Evolutionary conservation across 2,113 vertebrate genomes (phyloP).

Genomic region (Mesitornis unicolor): DNA sequence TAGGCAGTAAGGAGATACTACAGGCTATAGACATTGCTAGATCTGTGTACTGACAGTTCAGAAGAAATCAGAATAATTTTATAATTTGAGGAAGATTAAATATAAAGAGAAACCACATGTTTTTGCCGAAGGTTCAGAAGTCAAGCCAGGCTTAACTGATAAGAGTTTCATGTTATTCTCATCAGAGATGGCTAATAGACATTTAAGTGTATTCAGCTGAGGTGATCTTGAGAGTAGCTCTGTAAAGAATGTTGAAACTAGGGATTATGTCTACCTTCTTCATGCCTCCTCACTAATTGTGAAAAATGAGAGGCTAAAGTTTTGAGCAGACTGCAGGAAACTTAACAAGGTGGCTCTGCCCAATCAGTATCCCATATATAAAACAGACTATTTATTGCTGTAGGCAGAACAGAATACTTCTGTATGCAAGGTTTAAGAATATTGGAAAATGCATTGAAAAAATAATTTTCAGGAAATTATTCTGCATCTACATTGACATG

Average conservation of each 20-base stretch:
- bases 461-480: not conserved
- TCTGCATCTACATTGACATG: not conserved
- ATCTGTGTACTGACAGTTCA: not conserved
- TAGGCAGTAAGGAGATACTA: not conserved
- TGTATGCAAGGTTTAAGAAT: not conserved
- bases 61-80: not conserved
- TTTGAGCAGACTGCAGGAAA: not conserved
- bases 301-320: not conserved
- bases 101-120: not conserved
- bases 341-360: not conserved
- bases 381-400: not conserved
- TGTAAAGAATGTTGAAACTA: not conserved
- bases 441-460: not conserved
- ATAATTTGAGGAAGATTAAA: not conserved
- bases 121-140: not conserved
- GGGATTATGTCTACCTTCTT: not conserved
- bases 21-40: not conserved
- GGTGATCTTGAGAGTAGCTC: not conserved
- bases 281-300: not conserved
- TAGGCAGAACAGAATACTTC: not conserved
- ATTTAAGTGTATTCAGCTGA: not conserved
- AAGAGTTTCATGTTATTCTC: not conserved
- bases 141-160: not conserved
- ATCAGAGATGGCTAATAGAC: not conserved
- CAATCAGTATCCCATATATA: not conserved